A percentile compares a stretch with the other conserved stretches of the same genome.
Conservation (phyloP, 2,888 invertebrate species). For the Pseudeuparius sepicola region DNA sequence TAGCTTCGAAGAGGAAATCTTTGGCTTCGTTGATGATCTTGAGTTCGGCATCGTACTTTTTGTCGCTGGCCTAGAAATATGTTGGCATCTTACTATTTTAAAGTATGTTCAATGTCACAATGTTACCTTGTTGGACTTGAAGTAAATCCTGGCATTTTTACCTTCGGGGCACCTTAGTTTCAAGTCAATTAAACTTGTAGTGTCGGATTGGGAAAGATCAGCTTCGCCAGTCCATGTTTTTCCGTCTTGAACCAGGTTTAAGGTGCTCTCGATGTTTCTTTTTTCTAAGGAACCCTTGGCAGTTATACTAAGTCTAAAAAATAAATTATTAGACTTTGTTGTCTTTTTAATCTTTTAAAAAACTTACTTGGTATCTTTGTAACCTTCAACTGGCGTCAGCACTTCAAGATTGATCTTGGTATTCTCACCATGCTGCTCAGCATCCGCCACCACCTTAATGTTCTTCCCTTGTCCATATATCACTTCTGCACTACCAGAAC, state of each 20-base stretch:
- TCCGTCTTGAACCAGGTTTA: too few relatives aligned
- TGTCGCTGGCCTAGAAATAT: too few relatives aligned
- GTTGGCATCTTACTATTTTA: too few relatives aligned
- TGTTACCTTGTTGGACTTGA: slow-evolving; percentile 41
- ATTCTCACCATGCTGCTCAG: slow-evolving; percentile 36
- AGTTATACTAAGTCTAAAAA: too few relatives aligned
- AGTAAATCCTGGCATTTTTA: slow-evolving; percentile 36
- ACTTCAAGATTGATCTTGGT: slow-evolving; percentile 39
- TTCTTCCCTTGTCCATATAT: slow-evolving; percentile 36
- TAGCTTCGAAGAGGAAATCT: slow-evolving; percentile 45
- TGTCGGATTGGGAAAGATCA: slow-evolving; percentile 45
- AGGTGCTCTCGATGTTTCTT: slow-evolving; percentile 33
- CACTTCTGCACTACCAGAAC: slow-evolving; percentile 28
- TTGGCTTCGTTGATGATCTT: slow-evolving; percentile 30
- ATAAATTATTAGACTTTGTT: too few relatives aligned
- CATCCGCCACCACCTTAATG: slow-evolving; percentile 33
- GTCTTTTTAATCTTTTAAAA: too few relatives aligned
- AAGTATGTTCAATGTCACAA: too few relatives aligned
- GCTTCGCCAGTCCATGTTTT: too few relatives aligned
- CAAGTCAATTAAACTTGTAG: slow-evolving; percentile 49
- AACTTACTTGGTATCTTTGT: too few relatives aligned
- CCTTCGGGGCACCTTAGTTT: slow-evolving; percentile 45
- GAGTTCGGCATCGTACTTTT: slow-evolving; percentile 48
- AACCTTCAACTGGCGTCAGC: slow-evolving; percentile 41
- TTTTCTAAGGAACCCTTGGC: slow-evolving; percentile 34